Evolutionary conservation across 2,797 vertebrate genomes (phyloP).

Genomic region (Rhinogobio ventralis): DNA sequence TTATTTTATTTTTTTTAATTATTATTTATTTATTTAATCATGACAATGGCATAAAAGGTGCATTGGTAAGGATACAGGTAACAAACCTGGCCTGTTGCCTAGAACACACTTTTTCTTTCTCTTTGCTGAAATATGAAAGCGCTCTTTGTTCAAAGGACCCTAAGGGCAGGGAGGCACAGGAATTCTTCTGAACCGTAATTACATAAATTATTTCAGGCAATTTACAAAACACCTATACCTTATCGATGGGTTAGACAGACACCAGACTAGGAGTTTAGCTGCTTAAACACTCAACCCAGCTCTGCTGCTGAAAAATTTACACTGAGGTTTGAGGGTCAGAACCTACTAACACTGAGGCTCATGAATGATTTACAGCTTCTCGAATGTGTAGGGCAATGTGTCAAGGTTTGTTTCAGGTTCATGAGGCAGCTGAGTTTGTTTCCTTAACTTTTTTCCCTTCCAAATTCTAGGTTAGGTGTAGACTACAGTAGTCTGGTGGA

Average conservation of each 20-base stretch:
- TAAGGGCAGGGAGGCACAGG: slow-evolving; percentile 54
- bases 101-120: slow-evolving; percentile 22
- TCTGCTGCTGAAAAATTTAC: slow-evolving; percentile 45
- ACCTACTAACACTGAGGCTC: slow-evolving; percentile 31
- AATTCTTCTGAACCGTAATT: slow-evolving; percentile 26
- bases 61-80: slow-evolving; percentile 58
- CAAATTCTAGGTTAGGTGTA: neutral
- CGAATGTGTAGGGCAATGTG: slow-evolving; percentile 2
- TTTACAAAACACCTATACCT: neutral
- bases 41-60: slow-evolving; percentile 21
- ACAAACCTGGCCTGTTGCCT: slow-evolving; percentile 56
- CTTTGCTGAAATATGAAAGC: slow-evolving; percentile 56
- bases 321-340: slow-evolving; percentile 31
- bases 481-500: neutral
- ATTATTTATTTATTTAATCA: no score
- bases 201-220: neutral
- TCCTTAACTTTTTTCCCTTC: neutral
- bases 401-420: slow-evolving; percentile 18
- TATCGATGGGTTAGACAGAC: neutral
- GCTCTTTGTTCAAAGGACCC: slow-evolving; percentile 67
- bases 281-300: slow-evolving; percentile 5
- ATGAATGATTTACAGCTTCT: slow-evolving; percentile 53
- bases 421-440: neutral
- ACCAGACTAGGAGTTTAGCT: neutral
- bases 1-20: neutral